Evolutionary conservation across 64 coral and sea anemone species (phyloP), one percentile per base, ranked within the genome.

Genomic region (Cladopsammia gracilis): DNA sequence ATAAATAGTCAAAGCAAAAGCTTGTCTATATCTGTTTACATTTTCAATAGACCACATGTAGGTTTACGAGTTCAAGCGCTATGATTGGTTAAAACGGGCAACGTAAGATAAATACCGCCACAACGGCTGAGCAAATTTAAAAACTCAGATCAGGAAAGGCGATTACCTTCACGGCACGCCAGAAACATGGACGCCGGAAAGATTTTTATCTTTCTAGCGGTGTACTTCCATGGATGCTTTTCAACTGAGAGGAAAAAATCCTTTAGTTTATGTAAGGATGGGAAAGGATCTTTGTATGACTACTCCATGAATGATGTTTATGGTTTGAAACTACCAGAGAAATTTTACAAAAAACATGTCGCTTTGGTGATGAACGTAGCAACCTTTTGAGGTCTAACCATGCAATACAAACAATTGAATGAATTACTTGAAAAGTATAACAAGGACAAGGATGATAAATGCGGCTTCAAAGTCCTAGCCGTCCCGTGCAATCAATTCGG

Each of bases 401-500:
- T 86, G 73, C 71, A 93, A n/a, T 93, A 93, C 48, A 58, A 58
- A 52, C 91, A 87, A 78, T 18, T 93, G 91, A 93, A 93, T 93
- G 91, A 73, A 87, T 86, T 93, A 64, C 26, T 87, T 23, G 18
- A 77, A 68, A 68, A 48, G 4, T 84, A 84, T 44, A 68, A 48
- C 10, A 48, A 44, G 42, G 57, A 64, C 8, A 23, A 68, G 25
- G 48, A 47, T 71, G 67, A 50, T 26, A 16, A 59, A 16, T 93
- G 91, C 58, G 52, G 83, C 11, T 70, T 93, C 3, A 68, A 62
- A 57, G 71, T 93, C 22, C 83, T 93, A 3, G 91, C 81, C 6
- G 72, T 93, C 15, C 91, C 91, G 1, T 93, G 91, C 58, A 93
- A 93, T 78, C 91, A 93, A 46, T 93, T 93, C 87, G 91, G 91